Evolutionary conservation across 2,888 invertebrate genomes (phyloP).

Genomic region (Hirudinaria manillensis): DNA sequence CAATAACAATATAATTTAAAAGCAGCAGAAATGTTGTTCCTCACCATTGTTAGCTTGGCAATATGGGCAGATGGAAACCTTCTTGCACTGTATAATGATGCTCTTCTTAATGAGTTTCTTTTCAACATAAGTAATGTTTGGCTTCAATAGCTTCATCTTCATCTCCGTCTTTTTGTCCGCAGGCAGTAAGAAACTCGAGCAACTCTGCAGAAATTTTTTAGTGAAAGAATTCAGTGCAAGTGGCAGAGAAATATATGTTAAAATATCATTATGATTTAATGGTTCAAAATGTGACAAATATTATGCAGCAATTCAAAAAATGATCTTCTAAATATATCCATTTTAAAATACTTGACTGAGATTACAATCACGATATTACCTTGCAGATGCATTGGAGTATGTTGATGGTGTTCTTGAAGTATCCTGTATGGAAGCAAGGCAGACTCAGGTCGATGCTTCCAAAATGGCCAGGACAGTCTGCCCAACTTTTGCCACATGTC

Average conservation of each 20-base stretch:
- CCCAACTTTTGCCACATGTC: slow-evolving; percentile 84
- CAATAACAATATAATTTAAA: too few relatives aligned
- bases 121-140: slow-evolving; percentile 74
- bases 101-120: slow-evolving; percentile 78
- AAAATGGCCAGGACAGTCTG: slow-evolving; percentile 93
- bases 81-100: slow-evolving; percentile 79
- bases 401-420: slow-evolving; percentile 81
- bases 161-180: slow-evolving; percentile 65
- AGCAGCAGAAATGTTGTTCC: neutral
- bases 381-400: slow-evolving; percentile 94
- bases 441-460: slow-evolving; percentile 90
- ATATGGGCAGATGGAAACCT: slow-evolving; percentile 72
- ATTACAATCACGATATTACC: slow-evolving; percentile 55
- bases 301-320: too few relatives aligned
- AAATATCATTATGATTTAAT: too few relatives aligned
- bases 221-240: too few relatives aligned
- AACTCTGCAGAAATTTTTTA: too few relatives aligned
- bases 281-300: too few relatives aligned
- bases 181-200: slow-evolving; percentile 74
- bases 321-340: too few relatives aligned
- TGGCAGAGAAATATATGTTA: too few relatives aligned
- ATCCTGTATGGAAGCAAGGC: slow-evolving; percentile 95
- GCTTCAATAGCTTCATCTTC: slow-evolving; percentile 69
- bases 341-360: too few relatives aligned
- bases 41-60: slow-evolving; percentile 79